phyloP scores from a whole-genome alignment of 2,797 vertebrate genomes.

The Euthynnus affinis region DNA sequence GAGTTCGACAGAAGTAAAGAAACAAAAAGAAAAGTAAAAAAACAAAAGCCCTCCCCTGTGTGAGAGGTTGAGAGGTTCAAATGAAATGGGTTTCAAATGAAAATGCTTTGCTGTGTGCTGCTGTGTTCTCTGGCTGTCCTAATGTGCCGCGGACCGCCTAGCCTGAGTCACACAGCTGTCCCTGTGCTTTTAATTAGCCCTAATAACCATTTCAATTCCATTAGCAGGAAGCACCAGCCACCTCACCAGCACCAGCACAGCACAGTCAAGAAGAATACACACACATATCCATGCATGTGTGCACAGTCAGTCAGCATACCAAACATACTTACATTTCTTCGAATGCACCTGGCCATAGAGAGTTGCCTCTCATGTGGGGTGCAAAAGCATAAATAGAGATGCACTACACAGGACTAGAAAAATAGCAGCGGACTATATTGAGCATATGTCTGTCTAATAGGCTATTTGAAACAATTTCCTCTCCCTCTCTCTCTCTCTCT shows the following conservation, averaged over 20 bases:
- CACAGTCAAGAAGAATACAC: slow-evolving; percentile 58
- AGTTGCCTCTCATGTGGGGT: not conserved
- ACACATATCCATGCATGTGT: slow-evolving; percentile 1
- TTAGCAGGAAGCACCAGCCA: slow-evolving; percentile 82
- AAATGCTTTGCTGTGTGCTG: slow-evolving; percentile 61
- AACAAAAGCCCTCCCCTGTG: slow-evolving; percentile 18
- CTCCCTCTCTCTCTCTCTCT: too few species aligned
- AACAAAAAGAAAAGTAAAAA: slow-evolving; percentile 39
- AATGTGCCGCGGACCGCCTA: slow-evolving; percentile 76
- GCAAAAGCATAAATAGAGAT: not conserved
- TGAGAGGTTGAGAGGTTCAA: slow-evolving; percentile 70
- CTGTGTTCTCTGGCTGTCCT: slow-evolving; percentile 74
- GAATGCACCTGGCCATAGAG: slow-evolving; percentile 17
- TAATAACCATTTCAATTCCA: slow-evolving; percentile 88
- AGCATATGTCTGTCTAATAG: slow-evolving; percentile 55
- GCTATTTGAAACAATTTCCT: slow-evolving; percentile 46
- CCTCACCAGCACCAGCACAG: slow-evolving; percentile 67
- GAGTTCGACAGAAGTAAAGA: slow-evolving; percentile 32
- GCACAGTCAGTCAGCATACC: slow-evolving; percentile 24
- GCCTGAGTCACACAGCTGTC: slow-evolving; percentile 84
- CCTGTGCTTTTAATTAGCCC: slow-evolving; percentile 86
- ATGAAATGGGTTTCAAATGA: slow-evolving; percentile 70
- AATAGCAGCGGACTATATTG: slow-evolving; percentile 34
- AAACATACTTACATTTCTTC: slow-evolving; percentile 8
- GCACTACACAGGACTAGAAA: slow-evolving; percentile 16